A percentile compares a stretch with the other conserved stretches of the same genome.
Conservation (phyloP, 2,113 vertebrate species). For the Puffinus mauretanicus region DNA sequence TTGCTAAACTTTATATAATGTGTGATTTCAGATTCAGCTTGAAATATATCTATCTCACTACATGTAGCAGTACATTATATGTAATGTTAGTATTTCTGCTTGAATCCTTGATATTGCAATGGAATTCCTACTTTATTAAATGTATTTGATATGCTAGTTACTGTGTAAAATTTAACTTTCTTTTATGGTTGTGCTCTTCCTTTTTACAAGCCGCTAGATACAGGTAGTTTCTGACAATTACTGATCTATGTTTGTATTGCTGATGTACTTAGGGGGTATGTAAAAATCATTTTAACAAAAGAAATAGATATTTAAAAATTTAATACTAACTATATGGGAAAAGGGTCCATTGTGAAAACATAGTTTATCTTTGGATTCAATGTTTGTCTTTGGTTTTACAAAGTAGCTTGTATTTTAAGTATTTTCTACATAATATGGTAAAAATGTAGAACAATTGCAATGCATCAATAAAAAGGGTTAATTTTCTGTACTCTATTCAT, state of each 20-base stretch:
- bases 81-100: conserved; percentile 86
- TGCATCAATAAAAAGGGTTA: conserved; percentile 89
- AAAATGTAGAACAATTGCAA: conserved; percentile 85
- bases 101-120: conserved; percentile 83
- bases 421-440: conserved; percentile 90
- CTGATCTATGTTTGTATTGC: conserved; percentile 85
- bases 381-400: conserved; percentile 91
- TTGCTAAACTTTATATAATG: conserved; percentile 84
- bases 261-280: conserved; percentile 84
- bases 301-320: conserved; percentile 88
- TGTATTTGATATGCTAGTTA: conserved; percentile 87
- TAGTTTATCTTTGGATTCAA: conserved; percentile 89
- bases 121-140: conserved; percentile 82
- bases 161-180: conserved; percentile 79
- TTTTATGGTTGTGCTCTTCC: conserved; percentile 79
- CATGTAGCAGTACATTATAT: conserved; percentile 86
- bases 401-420: conserved; percentile 91
- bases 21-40: conserved; percentile 82
- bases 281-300: conserved; percentile 88
- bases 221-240: conserved; percentile 84
- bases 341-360: conserved; percentile 88
- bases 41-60: conserved; percentile 84
- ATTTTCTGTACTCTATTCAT: conserved; percentile 80
- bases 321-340: conserved; percentile 86
- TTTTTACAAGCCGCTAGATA: conserved; percentile 82